Evolutionary conservation across 2,113 vertebrate genomes (phyloP).

Genomic region (Genyomyrus donnyi): DNA sequence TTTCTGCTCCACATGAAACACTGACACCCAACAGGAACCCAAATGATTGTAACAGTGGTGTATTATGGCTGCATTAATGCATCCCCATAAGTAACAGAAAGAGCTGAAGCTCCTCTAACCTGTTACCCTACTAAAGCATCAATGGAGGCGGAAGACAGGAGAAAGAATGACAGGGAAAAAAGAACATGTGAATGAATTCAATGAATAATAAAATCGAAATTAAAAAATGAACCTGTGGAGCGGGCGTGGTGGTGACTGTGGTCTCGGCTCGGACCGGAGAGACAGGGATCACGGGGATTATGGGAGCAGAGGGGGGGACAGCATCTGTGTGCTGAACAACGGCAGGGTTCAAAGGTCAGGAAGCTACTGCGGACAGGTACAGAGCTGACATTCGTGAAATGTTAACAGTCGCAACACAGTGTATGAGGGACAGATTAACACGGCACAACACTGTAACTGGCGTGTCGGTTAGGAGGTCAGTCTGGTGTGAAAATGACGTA

Average conservation of each 20-base stretch:
- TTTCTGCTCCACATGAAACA: slow-evolving; percentile 36
- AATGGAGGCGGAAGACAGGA: slow-evolving; percentile 9
- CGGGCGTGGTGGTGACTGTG: slow-evolving; percentile 69
- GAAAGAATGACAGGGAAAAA: neutral
- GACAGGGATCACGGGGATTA: slow-evolving; percentile 85
- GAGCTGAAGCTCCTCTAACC: slow-evolving; percentile 11
- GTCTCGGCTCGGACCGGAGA: slow-evolving; percentile 74
- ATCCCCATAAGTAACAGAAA: neutral
- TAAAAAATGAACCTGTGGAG: slow-evolving; percentile 71
- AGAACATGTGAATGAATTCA: neutral
- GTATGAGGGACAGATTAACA: neutral
- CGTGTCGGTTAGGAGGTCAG: no score
- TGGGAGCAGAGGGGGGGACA: slow-evolving; percentile 77
- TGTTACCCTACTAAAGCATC: neutral
- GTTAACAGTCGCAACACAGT: slow-evolving; percentile 5
- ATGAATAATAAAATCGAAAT: slow-evolving; percentile 29
- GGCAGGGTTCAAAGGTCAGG: slow-evolving; percentile 46
- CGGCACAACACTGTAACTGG: neutral
- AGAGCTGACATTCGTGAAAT: slow-evolving; percentile 19
- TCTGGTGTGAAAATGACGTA: neutral
- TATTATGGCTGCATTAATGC: neutral
- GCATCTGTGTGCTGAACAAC: slow-evolving; percentile 77
- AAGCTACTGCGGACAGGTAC: slow-evolving; percentile 21
- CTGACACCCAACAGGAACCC: slow-evolving; percentile 20
- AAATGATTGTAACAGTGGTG: neutral